phyloP scores from a whole-genome alignment of 2,888 invertebrate species.

The Sclerodermus sp. region DNA sequence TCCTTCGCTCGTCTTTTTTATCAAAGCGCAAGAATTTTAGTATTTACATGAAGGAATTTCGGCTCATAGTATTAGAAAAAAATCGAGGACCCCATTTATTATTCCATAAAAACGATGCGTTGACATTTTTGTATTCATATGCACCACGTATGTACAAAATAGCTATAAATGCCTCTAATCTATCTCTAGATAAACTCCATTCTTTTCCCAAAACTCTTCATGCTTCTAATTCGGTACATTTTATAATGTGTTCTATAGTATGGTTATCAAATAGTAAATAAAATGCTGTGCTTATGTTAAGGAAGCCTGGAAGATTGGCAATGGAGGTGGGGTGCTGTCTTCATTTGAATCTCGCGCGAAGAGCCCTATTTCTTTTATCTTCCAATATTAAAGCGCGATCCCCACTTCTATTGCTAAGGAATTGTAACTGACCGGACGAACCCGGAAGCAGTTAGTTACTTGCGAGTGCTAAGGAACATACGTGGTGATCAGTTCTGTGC shows the following conservation, averaged over 20 bases:
- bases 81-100: constrained; percentile 27
- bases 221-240: constrained; percentile 17
- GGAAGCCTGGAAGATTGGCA: too few species aligned
- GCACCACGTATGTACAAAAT: constrained; percentile 28
- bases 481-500: too few species aligned
- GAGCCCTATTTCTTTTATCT: too few species aligned
- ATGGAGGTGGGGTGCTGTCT: too few species aligned
- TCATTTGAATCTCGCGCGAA: too few species aligned
- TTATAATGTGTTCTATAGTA: constrained; percentile 17
- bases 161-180: constrained; percentile 21
- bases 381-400: too few species aligned
- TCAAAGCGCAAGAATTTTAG: constrained; percentile 24
- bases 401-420: too few species aligned
- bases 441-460: too few species aligned
- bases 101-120: constrained; percentile 18
- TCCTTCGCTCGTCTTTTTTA: constrained; percentile 21
- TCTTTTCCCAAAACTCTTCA: constrained; percentile 21
- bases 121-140: constrained; percentile 22
- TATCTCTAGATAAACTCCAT: constrained; percentile 16
- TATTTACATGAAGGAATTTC: constrained; percentile 26
- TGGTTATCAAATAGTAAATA: constrained; percentile 27
- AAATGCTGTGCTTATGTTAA: constrained; percentile 28
- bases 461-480: too few species aligned
- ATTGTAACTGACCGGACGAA: too few species aligned
- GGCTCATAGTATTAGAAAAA: constrained; percentile 25